Base-by-base conservation (phyloP, 1,140 invertebrate genomes). In the Drosophila oshimai region DNA sequence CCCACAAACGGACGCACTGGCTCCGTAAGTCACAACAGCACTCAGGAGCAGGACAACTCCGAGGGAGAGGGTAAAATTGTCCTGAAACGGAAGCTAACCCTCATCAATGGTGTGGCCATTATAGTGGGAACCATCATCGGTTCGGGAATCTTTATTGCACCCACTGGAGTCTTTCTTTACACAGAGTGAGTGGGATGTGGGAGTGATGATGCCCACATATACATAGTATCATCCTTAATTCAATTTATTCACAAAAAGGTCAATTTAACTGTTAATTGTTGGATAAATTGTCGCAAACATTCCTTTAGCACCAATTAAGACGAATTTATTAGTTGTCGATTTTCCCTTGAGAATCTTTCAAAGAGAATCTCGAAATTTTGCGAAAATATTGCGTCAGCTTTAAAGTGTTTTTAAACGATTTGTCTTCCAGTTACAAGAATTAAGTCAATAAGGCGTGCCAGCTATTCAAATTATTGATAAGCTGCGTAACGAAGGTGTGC, bases 71-170 rank as follows among this genome's bases (percentile, higher is more conserved):
- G 62, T 3, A 77, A 94, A 90, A 93, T 95, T 55, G 93, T 94
- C 70, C 90, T 97, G 53, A 96, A 97, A 92, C 92, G 95, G 39
- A 96, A 95, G 92, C 95, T 98, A 68, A 96, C 95, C 4, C 92
- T 98, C 6, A 92, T 95, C 72, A 96, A 97, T 92, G 97, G 96
- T 37, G 95, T 97, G n/a, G 95, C 94, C n/a, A 94, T 97, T 44
- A 96, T 97, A 70, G 94, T 96, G 31, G 96, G 96, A 5, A 95
- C 95, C 15, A 96, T 96, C 75, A 95, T 96, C 60, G 96, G 96
- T 9, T 96, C 95, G 28, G 96, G 96, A 41, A 96, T 97, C 62
- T 97, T 97, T 89, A 94, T 97, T 70, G 94, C 95, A 17, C 96
- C 96, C 4, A 94, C 94, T 26, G 94, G 94, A 49, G 95, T 96